Evolutionary conservation across 2,113 vertebrate genomes (phyloP).

Genomic region (Equus quagga): DNA sequence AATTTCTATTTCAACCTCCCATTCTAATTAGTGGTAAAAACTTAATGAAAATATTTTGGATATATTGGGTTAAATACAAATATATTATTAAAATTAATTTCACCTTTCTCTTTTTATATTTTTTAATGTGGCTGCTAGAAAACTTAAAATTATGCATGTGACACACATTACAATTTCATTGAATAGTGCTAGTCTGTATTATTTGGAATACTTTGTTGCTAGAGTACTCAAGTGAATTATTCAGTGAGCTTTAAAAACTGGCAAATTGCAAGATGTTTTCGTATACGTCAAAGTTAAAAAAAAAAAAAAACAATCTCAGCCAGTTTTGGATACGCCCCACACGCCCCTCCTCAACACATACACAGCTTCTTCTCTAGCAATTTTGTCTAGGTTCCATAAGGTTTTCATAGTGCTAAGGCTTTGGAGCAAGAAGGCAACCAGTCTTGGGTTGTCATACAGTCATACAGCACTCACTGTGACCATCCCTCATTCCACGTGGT

Average conservation of each 20-base stretch:
- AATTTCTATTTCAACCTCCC: neutral
- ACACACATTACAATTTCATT: neutral
- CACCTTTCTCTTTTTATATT: neutral
- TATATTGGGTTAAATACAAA: neutral
- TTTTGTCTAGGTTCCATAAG: neutral
- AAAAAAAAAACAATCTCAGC: neutral
- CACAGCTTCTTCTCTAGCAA: neutral
- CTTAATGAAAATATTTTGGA: neutral
- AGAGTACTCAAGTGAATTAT: neutral
- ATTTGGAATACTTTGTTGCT: neutral
- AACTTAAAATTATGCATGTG: neutral
- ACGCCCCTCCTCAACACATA: neutral
- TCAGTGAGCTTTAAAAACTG: neutral
- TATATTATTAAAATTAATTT: slow-evolving; percentile 51
- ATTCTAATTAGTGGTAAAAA: slow-evolving; percentile 12
- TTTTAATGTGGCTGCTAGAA: neutral
- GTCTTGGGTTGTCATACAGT: neutral
- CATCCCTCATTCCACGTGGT: neutral
- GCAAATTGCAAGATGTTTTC: neutral
- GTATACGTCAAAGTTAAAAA: neutral
- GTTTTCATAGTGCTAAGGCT: neutral
- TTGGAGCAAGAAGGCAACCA: neutral
- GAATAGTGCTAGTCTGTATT: neutral
- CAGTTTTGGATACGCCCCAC: neutral
- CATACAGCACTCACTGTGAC: neutral